Conservation (phyloP, 2,113 vertebrate genomes). For the Larimichthys polyactis region DNA sequence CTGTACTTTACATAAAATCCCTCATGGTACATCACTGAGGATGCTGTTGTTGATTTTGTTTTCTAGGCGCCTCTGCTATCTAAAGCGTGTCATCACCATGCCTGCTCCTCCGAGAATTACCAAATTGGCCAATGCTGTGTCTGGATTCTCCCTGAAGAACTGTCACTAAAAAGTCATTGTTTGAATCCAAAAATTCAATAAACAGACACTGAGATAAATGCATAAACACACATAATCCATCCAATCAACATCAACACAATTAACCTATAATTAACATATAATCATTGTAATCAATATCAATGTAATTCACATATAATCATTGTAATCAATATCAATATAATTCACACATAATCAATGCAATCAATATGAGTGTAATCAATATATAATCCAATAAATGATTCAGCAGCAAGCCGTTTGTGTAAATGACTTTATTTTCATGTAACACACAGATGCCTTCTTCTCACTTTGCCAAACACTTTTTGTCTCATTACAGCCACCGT, state of each 20-base stretch:
- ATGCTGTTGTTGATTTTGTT: background rate
- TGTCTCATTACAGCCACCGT: background rate
- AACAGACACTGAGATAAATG: background rate
- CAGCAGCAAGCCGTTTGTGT: background rate
- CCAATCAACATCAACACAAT: no score
- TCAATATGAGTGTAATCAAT: background rate
- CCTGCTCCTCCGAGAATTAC: slow-evolving; percentile 54
- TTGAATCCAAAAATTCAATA: background rate
- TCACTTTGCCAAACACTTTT: background rate
- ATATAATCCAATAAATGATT: background rate
- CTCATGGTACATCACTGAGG: background rate
- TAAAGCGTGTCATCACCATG: slow-evolving; percentile 56
- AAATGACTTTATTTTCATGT: background rate
- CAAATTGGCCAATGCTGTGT: slow-evolving; percentile 31
- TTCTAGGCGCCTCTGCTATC: slow-evolving; percentile 32
- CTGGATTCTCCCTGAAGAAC: slow-evolving; percentile 55
- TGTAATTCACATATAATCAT: no score
- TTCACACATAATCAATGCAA: no score
- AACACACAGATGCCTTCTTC: background rate
- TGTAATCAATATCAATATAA: no score
- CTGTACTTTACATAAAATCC: background rate
- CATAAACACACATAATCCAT: background rate
- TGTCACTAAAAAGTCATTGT: background rate
- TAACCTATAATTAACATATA: no score
- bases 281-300: no score